Evolutionary conservation across 2,113 vertebrate genomes (phyloP).

Genomic region (Apteryx mantelli): DNA sequence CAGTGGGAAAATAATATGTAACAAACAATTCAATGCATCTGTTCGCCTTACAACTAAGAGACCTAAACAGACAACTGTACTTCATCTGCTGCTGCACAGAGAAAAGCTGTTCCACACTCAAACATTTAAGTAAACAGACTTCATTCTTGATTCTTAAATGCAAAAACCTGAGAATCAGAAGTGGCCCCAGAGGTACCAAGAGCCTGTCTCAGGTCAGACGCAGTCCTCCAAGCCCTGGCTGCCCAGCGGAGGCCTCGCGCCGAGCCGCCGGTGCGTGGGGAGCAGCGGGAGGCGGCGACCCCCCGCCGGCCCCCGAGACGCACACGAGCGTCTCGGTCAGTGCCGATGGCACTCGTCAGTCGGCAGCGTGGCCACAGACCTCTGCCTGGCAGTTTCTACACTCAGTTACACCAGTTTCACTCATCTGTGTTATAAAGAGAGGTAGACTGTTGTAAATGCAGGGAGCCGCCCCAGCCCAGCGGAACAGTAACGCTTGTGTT

Average conservation of each 20-base stretch:
- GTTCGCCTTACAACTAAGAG: background rate
- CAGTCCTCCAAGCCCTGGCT: fast-evolving
- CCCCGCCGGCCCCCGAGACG: too few relatives aligned
- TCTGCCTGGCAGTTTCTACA: background rate
- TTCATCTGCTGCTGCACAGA: background rate
- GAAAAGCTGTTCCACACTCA: background rate
- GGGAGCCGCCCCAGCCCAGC: background rate
- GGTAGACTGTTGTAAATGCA: fast-evolving
- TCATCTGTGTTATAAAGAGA: fast-evolving
- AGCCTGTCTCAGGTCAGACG: fast-evolving
- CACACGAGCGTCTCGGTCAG: fast-evolving
- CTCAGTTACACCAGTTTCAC: fast-evolving
- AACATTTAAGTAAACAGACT: background rate
- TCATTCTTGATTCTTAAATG: background rate
- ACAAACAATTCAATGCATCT: background rate
- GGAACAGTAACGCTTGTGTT: background rate
- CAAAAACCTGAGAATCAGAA: background rate
- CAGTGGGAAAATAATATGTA: background rate
- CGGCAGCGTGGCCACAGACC: fast-evolving
- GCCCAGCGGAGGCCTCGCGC: too few relatives aligned
- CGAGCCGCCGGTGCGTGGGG: too few relatives aligned
- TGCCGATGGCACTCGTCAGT: fast-evolving
- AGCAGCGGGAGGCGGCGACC: too few relatives aligned
- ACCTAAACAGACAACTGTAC: background rate
- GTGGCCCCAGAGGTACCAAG: background rate